Base-by-base conservation (phyloP, 2,797 vertebrate species). In the Myoxocephalus aenaeus region DNA sequence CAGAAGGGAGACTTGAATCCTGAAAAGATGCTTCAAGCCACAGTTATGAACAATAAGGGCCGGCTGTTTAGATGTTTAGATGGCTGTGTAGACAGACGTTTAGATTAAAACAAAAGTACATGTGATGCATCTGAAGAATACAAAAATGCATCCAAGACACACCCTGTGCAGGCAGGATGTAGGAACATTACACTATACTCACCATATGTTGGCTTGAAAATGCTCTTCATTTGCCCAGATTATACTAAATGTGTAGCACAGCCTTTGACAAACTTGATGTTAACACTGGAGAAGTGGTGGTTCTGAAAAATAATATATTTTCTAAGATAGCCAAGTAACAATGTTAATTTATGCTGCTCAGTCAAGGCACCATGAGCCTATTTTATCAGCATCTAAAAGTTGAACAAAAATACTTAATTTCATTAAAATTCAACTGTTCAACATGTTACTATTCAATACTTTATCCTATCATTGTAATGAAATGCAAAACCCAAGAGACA, bases 401-500 rank as follows among this genome's bases (percentile, higher is more conserved):
- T 82, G 36, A 67, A 75, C 77, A 78, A 64, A 72, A 81, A 65
- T 78, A 10, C 40, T 68, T 72, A 18, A 54, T 71, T 73, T 61
- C 22, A 88, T 87, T 87, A 81, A 84, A 86, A 87, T 82, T 79
- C 84, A 82, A 72, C 72, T 59, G 36, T 67, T 75, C 46, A 68
- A 51, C 40, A 72, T 80, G 83, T 82, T 89, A 77, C 69, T 80
- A 81, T 90, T 87, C 89, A 75, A 78, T 81, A 77, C 66, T 70
- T 80, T 69, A 65, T 83, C 76, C 81, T 83, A 83, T 89, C 86
- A 86, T 54, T 76, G 56, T 83, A 91, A 92, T 89, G 81, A 76
- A 85, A 90, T 70, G 46, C 75, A 83, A 89, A 87, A 70, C 87
- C 84, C 80, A 79, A 71, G 90, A 86, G 90, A 86, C 82, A 82